A percentile compares a stretch with the other conserved stretches of the same genome.
Conservation (phyloP, 2,888 invertebrate species). For the Lasius platythorax region DNA sequence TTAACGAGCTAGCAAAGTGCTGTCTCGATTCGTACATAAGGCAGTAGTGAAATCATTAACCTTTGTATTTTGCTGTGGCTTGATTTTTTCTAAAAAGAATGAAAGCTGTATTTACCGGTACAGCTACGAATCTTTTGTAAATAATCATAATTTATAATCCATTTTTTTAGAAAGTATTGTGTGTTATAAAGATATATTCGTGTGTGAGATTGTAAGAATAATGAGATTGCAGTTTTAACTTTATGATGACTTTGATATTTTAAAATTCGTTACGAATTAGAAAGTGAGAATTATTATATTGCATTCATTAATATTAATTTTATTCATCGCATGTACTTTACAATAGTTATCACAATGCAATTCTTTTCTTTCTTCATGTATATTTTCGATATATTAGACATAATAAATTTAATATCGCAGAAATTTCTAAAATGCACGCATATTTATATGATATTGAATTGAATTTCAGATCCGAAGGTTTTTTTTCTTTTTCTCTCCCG, state of each 20-base stretch:
- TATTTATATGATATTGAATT: not conserved
- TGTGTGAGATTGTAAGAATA: not conserved
- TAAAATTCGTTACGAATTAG: not conserved
- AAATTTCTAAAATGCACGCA: slow-evolving; percentile 4
- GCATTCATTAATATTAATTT: slow-evolving; percentile 6
- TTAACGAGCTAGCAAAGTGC: slow-evolving; percentile 58
- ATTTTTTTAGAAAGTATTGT: not conserved
- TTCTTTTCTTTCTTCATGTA: not conserved
- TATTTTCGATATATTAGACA: not conserved
- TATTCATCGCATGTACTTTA: not conserved
- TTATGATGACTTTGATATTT: not conserved
- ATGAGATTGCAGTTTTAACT: not conserved
- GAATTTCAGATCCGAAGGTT: slow-evolving; percentile 29
- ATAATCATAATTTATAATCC: not conserved
- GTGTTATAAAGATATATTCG: not conserved
- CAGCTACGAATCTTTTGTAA: not conserved
- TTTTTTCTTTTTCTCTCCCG: not conserved
- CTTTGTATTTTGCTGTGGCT: not conserved
- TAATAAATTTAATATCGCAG: slow-evolving; percentile 14
- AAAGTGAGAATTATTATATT: not conserved
- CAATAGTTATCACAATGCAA: not conserved
- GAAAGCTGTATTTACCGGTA: not conserved
- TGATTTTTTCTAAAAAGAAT: not conserved
- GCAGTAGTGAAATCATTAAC: slow-evolving; percentile 44
- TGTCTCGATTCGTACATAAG: slow-evolving; percentile 31